These are phyloP conservation scores for Scomberomorus guttatus DNA, from an alignment of 2,797 vertebrate species.

Conservation along the genomic window DNA sequence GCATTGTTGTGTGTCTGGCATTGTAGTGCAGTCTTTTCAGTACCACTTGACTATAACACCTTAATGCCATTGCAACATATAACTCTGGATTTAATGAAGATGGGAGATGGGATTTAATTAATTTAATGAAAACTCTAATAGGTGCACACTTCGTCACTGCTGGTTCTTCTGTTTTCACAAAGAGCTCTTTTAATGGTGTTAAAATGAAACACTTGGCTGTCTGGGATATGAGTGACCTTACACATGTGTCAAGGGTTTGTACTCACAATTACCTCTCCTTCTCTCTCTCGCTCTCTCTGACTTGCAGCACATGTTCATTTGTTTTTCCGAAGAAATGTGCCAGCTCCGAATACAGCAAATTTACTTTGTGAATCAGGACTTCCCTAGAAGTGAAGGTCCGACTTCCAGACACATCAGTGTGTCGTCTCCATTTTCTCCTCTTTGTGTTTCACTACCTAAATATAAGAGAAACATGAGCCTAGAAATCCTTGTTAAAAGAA, in stretches of 20 bases:
- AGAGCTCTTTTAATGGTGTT: constrained; percentile 39
- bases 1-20: not conserved
- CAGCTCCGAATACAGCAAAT: constrained; percentile 6
- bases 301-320: constrained; percentile 32
- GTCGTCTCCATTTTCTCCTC: constrained; percentile 6
- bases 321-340: constrained; percentile 25
- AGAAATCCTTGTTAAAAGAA: constrained; percentile 74
- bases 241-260: constrained; percentile 43
- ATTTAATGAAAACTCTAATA: not conserved
- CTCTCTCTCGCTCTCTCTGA: constrained; percentile 8
- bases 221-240: constrained; percentile 37
- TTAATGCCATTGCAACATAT: not conserved
- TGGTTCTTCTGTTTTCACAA: constrained; percentile 38
- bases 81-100: constrained; percentile 1
- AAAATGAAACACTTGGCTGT: constrained; percentile 46
- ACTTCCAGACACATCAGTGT: not conserved
- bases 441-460: constrained; percentile 52
- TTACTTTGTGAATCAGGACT: not conserved
- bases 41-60: not conserved
- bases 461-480: constrained; percentile 41
- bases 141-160: not conserved
- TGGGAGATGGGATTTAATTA: no score
- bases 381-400: not conserved
- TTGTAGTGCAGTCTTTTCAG: not conserved
- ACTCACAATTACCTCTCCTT: constrained; percentile 16